Evolutionary conservation across 1,140 invertebrate genomes (phyloP).

Genomic region (Laupala kohalensis): DNA sequence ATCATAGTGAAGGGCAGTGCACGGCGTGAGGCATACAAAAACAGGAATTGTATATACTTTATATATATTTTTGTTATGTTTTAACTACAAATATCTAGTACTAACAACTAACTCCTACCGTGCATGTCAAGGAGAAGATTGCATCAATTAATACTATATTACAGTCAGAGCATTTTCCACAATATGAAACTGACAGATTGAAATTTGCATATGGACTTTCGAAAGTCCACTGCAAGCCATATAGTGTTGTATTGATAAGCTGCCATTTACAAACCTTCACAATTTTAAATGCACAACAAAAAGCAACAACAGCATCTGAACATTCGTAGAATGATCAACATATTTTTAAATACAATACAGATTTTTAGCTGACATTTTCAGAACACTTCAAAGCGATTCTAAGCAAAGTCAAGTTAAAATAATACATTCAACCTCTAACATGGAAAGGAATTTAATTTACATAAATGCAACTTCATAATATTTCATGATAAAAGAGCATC

Average conservation of each 20-base stretch:
- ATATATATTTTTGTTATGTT: conserved; percentile 11
- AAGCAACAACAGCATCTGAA: background rate
- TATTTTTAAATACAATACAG: background rate
- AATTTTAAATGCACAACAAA: background rate
- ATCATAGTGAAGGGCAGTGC: conserved; percentile 10
- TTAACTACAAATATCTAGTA: conserved; percentile 12
- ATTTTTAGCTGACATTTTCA: background rate
- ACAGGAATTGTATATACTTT: conserved; percentile 7
- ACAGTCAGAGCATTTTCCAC: conserved; percentile 3
- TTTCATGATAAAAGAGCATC: too few relatives aligned
- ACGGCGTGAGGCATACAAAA: conserved; percentile 12
- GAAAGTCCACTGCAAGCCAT: background rate
- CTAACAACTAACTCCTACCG: conserved; percentile 11
- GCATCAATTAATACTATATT: conserved; percentile 9
- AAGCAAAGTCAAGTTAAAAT: too few relatives aligned
- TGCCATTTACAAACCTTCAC: background rate
- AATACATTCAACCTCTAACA: too few relatives aligned
- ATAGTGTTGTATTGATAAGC: background rate
- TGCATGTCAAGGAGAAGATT: conserved; percentile 4
- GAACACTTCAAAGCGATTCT: too few relatives aligned
- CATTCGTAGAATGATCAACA: background rate
- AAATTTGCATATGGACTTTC: conserved; percentile 2
- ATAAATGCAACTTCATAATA: too few relatives aligned
- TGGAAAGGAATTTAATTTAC: too few relatives aligned
- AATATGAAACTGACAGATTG: conserved; percentile 4